Conservation (phyloP, 2,888 invertebrate species). For the Mesoligia furuncula region DNA sequence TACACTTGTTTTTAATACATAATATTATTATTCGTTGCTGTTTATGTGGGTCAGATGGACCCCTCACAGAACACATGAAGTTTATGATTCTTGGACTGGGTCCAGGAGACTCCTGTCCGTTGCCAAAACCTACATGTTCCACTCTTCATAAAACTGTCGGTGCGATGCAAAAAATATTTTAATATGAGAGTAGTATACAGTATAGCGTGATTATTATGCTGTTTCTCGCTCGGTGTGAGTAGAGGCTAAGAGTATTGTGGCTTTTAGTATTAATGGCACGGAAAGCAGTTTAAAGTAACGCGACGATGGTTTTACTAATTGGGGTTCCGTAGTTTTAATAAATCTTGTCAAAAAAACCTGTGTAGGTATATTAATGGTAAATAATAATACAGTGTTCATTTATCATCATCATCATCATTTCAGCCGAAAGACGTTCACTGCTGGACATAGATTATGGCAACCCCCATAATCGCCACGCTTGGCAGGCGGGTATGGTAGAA, state of each 20-base stretch:
- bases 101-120: constrained; percentile 58
- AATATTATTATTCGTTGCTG: constrained; percentile 1
- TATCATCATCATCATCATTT: too few species aligned
- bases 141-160: constrained; percentile 25
- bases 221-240: too few species aligned
- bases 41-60: constrained; percentile 34
- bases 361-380: background rate
- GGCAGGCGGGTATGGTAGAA: too few species aligned
- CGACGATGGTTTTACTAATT: background rate
- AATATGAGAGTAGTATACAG: too few species aligned
- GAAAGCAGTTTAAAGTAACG: background rate
- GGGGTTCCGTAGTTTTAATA: background rate
- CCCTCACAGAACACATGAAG: constrained; percentile 59
- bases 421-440: too few species aligned
- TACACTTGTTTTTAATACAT: too few species aligned
- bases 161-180: constrained; percentile 2
- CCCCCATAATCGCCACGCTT: too few species aligned
- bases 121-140: constrained; percentile 16
- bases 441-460: too few species aligned
- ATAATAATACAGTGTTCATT: background rate
- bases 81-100: constrained; percentile 73
- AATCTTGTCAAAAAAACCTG: background rate
- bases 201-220: too few species aligned
- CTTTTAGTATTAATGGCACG: background rate
- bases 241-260: background rate